Conservation (phyloP, 2,888 invertebrate species). For the Parochlus steinenii region DNA sequence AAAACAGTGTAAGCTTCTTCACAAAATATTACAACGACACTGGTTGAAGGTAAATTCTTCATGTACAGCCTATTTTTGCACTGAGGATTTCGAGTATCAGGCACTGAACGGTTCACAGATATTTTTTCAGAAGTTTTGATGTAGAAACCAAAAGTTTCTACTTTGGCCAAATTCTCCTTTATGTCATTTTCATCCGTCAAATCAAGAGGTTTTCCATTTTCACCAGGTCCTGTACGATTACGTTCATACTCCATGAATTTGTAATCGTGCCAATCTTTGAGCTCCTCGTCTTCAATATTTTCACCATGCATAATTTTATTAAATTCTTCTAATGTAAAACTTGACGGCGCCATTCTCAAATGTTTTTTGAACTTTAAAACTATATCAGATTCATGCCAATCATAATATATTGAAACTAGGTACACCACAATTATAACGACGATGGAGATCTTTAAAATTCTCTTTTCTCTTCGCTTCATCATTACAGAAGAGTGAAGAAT, state of each 20-base stretch:
- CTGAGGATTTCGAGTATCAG: neutral
- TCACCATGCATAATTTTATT: too few species aligned
- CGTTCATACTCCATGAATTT: neutral
- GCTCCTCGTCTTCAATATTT: too few species aligned
- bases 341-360: too few species aligned
- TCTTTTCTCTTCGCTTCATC: too few species aligned
- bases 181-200: constrained; percentile 6
- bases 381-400: too few species aligned
- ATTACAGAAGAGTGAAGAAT: too few species aligned
- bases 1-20: constrained; percentile 2
- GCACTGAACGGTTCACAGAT: constrained; percentile 2
- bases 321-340: too few species aligned
- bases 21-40: neutral
- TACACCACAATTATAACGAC: too few species aligned
- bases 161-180: neutral
- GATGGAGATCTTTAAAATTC: too few species aligned
- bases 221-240: constrained; percentile 1
- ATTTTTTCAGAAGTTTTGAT: neutral
- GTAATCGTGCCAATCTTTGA: constrained; percentile 8
- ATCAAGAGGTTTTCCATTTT: constrained; percentile 1
- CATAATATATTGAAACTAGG: too few species aligned
- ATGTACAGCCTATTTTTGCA: neutral
- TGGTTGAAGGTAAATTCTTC: neutral
- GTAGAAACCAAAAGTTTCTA: neutral
- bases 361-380: too few species aligned